Percentiles rank a stretch among this genome's conserved stretches.
phyloP scores from a whole-genome alignment of 2,888 invertebrate species.

The Beris morrisii region DNA sequence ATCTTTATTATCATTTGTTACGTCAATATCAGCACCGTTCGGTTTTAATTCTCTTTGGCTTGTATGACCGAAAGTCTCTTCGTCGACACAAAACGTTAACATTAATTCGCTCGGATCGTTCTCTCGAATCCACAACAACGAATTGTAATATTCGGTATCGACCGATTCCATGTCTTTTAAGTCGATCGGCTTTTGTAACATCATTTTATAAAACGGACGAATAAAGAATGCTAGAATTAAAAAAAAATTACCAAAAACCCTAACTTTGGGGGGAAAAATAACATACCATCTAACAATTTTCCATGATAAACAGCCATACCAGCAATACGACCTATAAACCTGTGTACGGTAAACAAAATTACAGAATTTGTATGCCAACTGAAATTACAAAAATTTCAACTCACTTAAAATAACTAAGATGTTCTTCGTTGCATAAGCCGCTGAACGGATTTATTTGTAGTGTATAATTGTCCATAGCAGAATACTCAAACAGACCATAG shows the following conservation, averaged over 20 bases:
- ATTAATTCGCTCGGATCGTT: constrained; percentile 95
- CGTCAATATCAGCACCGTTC: constrained; percentile 84
- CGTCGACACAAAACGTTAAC: constrained; percentile 94
- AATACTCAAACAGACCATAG: constrained; percentile 98
- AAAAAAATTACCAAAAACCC: constrained; percentile 17
- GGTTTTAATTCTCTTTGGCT: constrained; percentile 88
- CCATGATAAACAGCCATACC: constrained; percentile 99
- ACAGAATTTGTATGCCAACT: neutral
- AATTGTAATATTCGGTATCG: constrained; percentile 98
- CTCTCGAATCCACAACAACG: constrained; percentile 78
- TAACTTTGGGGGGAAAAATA: constrained; percentile 36
- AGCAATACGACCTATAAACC: constrained; percentile 94
- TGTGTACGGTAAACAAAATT: constrained; percentile 34
- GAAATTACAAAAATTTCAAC: constrained; percentile 36
- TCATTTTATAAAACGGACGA: constrained; percentile 99
- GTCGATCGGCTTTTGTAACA: constrained; percentile 92
- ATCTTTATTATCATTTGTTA: constrained; percentile 93
- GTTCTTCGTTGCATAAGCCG: constrained; percentile 96
- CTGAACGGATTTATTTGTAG: constrained; percentile 98
- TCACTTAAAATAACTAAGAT: constrained; percentile 91
- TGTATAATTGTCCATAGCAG: constrained; percentile 99
- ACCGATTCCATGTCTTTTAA: constrained; percentile 99
- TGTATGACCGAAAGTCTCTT: constrained; percentile 95
- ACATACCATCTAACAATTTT: constrained; percentile 89
- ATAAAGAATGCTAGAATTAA: constrained; percentile 88